These are phyloP conservation scores for Antheraea pernyi DNA, from an alignment of 1,140 invertebrate genomes.

Conservation along the genomic window DNA sequence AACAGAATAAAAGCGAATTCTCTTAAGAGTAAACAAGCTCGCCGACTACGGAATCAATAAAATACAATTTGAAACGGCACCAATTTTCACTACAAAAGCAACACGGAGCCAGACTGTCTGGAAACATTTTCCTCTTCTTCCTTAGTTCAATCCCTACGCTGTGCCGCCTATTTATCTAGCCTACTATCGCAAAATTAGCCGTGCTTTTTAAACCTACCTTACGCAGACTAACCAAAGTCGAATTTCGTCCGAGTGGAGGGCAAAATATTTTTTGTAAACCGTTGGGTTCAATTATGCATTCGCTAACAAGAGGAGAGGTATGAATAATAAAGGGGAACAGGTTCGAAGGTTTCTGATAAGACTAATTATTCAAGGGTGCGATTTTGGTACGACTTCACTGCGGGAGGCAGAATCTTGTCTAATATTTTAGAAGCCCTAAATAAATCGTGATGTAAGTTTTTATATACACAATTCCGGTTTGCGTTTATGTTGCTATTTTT, in stretches of 20 bases:
- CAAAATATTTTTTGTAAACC: slow-evolving; percentile 17
- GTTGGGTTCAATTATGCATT: slow-evolving; percentile 36
- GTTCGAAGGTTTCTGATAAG: slow-evolving; percentile 26
- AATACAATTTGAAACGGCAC: slow-evolving; percentile 2
- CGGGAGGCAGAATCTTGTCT: too few species aligned
- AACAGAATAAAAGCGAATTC: too few species aligned
- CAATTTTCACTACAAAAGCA: neutral
- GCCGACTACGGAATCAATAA: neutral
- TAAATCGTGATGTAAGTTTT: too few species aligned
- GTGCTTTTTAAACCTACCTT: slow-evolving; percentile 1
- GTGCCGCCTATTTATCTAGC: slow-evolving; percentile 26
- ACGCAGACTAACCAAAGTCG: slow-evolving; percentile 13
- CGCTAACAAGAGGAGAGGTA: slow-evolving; percentile 26
- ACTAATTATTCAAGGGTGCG: slow-evolving; percentile 28
- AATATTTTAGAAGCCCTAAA: too few species aligned
- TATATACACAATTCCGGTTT: too few species aligned
- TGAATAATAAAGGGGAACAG: slow-evolving; percentile 31
- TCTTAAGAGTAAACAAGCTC: too few species aligned
- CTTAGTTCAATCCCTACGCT: slow-evolving; percentile 21
- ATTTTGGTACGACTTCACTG: neutral
- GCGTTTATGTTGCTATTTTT: too few species aligned
- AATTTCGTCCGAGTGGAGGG: slow-evolving; percentile 3
- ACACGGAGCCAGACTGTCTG: too few species aligned
- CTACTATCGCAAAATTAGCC: neutral
- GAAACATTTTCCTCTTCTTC: slow-evolving; percentile 18